These are phyloP conservation scores for Onychomys arenicola DNA, from an alignment of 2,797 vertebrate species.

Conservation along the genomic window DNA sequence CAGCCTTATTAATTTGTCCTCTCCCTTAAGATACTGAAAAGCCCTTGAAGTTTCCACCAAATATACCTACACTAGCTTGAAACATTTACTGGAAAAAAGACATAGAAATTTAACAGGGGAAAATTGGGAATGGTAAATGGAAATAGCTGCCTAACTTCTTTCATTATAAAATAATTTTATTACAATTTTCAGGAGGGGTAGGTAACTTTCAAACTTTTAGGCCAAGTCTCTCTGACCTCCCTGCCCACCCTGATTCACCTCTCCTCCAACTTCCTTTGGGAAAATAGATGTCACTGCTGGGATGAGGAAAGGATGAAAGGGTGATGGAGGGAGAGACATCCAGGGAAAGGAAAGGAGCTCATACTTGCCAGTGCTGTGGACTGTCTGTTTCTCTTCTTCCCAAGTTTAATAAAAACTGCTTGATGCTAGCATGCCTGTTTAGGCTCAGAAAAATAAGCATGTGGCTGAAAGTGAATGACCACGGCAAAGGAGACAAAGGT, in stretches of 20 bases:
- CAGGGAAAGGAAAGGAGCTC: neutral
- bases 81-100: neutral
- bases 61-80: rapidly evolving
- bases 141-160: neutral
- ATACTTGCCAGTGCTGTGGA: rapidly evolving
- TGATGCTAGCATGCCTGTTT: rapidly evolving
- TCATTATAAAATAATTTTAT: neutral
- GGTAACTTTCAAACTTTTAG: neutral
- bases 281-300: rapidly evolving
- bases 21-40: neutral
- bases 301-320: rapidly evolving
- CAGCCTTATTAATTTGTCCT: neutral
- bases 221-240: rapidly evolving
- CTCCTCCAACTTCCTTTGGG: neutral
- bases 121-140: neutral
- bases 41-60: rapidly evolving
- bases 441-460: neutral
- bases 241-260: neutral
- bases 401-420: neutral
- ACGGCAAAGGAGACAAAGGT: neutral
- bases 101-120: neutral
- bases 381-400: neutral
- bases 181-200: neutral
- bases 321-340: neutral
- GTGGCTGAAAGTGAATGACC: neutral